phyloP scores from a whole-genome alignment of 2,113 vertebrate species.

The Heteronetta atricapilla region DNA sequence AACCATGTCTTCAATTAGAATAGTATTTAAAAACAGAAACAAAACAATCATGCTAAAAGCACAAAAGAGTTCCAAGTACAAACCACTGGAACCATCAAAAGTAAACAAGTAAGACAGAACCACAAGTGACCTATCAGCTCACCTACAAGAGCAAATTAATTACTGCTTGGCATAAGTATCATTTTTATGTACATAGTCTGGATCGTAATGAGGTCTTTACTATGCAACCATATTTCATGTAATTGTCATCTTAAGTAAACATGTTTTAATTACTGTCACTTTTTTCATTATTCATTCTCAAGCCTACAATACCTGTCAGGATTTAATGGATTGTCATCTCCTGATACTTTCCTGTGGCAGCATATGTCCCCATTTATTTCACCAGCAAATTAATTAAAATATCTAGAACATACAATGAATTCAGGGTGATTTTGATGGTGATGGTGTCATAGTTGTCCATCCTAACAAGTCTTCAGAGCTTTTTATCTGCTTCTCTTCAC shows the following conservation, averaged over 20 bases:
- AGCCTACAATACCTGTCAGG: constrained; percentile 67
- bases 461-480: not conserved
- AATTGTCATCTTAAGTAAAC: constrained; percentile 76
- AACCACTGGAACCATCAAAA: not conserved
- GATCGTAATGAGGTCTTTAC: constrained; percentile 75
- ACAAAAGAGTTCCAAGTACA: not conserved
- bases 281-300: constrained; percentile 69
- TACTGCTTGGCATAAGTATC: constrained; percentile 47
- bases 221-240: constrained; percentile 65
- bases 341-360: constrained; percentile 45
- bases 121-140: constrained; percentile 60
- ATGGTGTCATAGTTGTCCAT: not conserved
- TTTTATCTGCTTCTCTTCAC: not conserved
- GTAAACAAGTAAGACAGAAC: constrained; percentile 44
- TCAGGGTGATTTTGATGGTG: not conserved
- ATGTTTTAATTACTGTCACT: constrained; percentile 73
- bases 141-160: constrained; percentile 74
- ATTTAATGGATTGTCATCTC: constrained; percentile 68
- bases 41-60: not conserved
- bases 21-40: not conserved
- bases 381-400: constrained; percentile 41
- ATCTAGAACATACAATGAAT: not conserved
- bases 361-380: not conserved
- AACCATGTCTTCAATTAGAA: not conserved
- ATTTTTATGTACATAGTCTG: constrained; percentile 45